These are phyloP conservation scores for Tribolium madens DNA, from an alignment of 1,140 invertebrate species.

Conservation along the genomic window DNA sequence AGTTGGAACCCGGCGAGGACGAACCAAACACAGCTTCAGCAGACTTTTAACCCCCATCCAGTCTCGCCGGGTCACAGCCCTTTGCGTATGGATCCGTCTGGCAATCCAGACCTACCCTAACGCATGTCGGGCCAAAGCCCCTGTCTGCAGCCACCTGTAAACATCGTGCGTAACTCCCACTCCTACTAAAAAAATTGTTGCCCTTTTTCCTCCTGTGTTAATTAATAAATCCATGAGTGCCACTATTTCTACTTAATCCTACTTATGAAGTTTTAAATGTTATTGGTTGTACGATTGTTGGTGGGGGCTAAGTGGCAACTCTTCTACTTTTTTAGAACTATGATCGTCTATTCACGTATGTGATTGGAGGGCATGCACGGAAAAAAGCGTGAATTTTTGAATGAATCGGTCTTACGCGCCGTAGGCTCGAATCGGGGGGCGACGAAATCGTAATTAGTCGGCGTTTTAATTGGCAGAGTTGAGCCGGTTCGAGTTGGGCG, in stretches of 20 bases:
- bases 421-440: not conserved
- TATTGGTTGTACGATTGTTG: not conserved
- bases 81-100: constrained; percentile 64
- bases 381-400: constrained; percentile 34
- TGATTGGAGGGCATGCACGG: not conserved
- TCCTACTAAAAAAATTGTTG: not conserved
- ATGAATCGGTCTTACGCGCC: constrained; percentile 10
- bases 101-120: constrained; percentile 66
- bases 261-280: too few species aligned
- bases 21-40: constrained; percentile 31
- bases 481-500: constrained; percentile 40
- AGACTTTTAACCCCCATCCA: constrained; percentile 35
- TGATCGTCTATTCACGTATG: not conserved
- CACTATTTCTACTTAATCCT: not conserved
- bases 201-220: constrained; percentile 17
- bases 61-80: constrained; percentile 49
- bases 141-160: constrained; percentile 49
- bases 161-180: constrained; percentile 20
- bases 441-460: constrained; percentile 43
- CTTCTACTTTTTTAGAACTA: not conserved
- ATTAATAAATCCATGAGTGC: not conserved
- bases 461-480: constrained; percentile 31
- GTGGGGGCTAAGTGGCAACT: not conserved
- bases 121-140: constrained; percentile 58
- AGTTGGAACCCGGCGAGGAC: too few species aligned